Percentiles rank a stretch among this genome's conserved stretches.
These are phyloP conservation scores for Poeciliopsis occidentalis DNA, from an alignment of 2,113 vertebrate genomes.

Conservation along the genomic window DNA sequence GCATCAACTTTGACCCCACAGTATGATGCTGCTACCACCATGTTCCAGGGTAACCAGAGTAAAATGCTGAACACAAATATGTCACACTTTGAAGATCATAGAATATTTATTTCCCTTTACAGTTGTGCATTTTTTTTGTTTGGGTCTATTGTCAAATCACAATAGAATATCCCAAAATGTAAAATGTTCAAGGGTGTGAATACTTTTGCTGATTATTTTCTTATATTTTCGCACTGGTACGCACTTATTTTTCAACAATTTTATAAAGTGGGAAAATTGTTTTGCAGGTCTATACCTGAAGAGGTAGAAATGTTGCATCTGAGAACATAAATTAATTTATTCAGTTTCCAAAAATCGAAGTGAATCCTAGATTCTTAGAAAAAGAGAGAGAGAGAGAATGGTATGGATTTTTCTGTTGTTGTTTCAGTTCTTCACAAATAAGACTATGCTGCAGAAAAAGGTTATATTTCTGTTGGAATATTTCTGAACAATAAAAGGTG, in stretches of 20 bases:
- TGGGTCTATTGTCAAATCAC: neutral
- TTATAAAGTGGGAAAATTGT: neutral
- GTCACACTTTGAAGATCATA: neutral
- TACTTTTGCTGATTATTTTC: neutral
- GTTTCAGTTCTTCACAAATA: neutral
- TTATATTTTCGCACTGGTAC: neutral
- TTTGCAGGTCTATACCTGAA: neutral
- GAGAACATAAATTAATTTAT: neutral
- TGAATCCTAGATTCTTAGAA: neutral
- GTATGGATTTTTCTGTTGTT: neutral
- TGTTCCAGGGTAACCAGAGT: neutral
- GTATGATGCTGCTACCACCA: neutral
- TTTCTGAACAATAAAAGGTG: constrained; percentile 1
- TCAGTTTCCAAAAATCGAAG: neutral
- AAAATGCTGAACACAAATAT: neutral
- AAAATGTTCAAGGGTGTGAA: neutral
- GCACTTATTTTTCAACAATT: neutral
- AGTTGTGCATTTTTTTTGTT: too few species aligned
- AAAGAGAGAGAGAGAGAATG: neutral
- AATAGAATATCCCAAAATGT: too few species aligned
- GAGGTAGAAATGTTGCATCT: neutral
- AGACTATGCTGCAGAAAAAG: neutral
- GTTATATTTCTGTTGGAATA: constrained; percentile 14
- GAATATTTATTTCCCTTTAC: neutral
- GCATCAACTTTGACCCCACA: neutral